Conservation (phyloP, 1,140 invertebrate species). For the Diprion similis region DNA sequence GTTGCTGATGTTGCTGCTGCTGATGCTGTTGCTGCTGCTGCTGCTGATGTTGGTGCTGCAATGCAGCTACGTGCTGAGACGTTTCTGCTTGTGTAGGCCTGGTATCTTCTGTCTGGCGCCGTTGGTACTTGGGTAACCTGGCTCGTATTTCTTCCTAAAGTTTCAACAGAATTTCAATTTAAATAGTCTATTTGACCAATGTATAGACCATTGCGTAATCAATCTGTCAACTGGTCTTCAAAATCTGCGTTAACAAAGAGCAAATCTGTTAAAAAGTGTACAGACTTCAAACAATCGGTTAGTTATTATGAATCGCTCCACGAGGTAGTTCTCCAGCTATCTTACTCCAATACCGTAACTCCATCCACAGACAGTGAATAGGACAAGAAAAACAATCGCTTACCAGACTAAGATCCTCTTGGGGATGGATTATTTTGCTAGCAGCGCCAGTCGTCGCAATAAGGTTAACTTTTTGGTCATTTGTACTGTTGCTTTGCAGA, state of each 20-base stretch:
- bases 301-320: not conserved
- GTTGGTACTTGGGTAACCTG: constrained; percentile 76
- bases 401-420: constrained; percentile 89
- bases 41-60: constrained; percentile 49
- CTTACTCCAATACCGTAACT: too few species aligned
- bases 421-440: constrained; percentile 92
- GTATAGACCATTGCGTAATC: not conserved
- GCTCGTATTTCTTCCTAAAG: constrained; percentile 84
- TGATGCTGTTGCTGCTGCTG: constrained; percentile 47
- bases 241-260: too few species aligned
- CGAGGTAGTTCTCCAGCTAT: too few species aligned
- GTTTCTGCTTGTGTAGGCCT: constrained; percentile 64
- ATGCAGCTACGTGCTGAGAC: constrained; percentile 59
- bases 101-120: constrained; percentile 60
- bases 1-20: constrained; percentile 48
- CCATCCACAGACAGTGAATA: too few species aligned
- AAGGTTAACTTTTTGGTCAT: constrained; percentile 72
- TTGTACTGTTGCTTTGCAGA: constrained; percentile 48
- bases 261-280: too few species aligned
- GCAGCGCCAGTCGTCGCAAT: constrained; percentile 82
- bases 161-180: constrained; percentile 20
- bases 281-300: not conserved
- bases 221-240: not conserved
- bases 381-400: constrained; percentile 38
- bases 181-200: not conserved